Conservation (phyloP, 2,888 invertebrate species). For the Lycophotia porphyrea region DNA sequence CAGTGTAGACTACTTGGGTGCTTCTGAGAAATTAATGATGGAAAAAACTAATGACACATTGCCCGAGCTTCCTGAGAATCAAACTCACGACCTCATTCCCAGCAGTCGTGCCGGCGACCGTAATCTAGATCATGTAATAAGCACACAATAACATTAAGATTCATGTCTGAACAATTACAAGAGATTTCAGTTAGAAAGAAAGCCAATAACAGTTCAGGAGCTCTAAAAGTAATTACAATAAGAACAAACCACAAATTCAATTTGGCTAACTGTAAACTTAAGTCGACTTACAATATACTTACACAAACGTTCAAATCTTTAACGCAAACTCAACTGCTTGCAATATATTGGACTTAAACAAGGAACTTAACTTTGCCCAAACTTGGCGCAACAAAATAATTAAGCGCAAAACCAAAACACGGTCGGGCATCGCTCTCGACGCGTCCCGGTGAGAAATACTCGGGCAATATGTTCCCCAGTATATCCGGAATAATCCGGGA, state of each 20-base stretch:
- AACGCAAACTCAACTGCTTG: constrained; percentile 49
- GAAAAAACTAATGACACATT: neutral
- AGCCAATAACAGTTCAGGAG: constrained; percentile 2
- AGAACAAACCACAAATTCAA: constrained; percentile 43
- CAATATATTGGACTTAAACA: constrained; percentile 49
- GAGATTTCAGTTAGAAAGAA: neutral
- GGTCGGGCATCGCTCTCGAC: constrained; percentile 65
- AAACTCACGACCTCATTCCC: neutral
- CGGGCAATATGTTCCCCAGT: constrained; percentile 74
- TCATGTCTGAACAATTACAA: neutral
- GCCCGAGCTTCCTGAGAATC: neutral
- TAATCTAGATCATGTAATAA: neutral
- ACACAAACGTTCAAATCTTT: constrained; percentile 40
- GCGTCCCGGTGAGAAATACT: constrained; percentile 71
- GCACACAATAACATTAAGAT: neutral
- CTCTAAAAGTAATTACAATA: constrained; percentile 8
- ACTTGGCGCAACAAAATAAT: constrained; percentile 58
- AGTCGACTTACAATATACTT: constrained; percentile 34
- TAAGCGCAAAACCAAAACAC: constrained; percentile 63
- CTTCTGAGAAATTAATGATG: neutral
- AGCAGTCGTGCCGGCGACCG: neutral
- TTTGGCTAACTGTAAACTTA: constrained; percentile 42
- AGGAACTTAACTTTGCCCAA: constrained; percentile 37
- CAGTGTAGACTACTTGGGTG: neutral
- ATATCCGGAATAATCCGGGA: constrained; percentile 76